phyloP scores from a whole-genome alignment of 2,888 invertebrate genomes.

The Boloria selene region DNA sequence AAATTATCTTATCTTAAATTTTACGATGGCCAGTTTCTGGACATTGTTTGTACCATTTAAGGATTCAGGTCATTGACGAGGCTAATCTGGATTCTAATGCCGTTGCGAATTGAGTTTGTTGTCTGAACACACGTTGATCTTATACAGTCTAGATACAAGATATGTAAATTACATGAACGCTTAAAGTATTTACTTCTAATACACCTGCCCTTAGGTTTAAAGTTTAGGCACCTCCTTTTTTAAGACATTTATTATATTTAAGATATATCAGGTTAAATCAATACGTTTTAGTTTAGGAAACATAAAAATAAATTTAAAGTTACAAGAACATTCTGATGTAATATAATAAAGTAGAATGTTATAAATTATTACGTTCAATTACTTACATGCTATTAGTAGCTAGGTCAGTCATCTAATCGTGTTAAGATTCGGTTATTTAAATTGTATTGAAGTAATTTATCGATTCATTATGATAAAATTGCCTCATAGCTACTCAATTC shows the following conservation, averaged over 20 bases:
- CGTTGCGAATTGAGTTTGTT: slow-evolving; percentile 49
- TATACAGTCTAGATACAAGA: slow-evolving; percentile 50
- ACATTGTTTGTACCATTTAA: slow-evolving; percentile 47
- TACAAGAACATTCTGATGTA: neutral
- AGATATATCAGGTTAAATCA: neutral
- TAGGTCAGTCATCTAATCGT: slow-evolving; percentile 31
- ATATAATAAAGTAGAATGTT: neutral
- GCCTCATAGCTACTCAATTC: slow-evolving; percentile 38
- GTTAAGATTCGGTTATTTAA: slow-evolving; percentile 46
- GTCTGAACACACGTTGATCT: slow-evolving; percentile 43
- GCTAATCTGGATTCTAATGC: slow-evolving; percentile 74
- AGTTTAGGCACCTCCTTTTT: neutral
- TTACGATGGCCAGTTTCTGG: slow-evolving; percentile 29
- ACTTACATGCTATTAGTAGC: slow-evolving; percentile 6
- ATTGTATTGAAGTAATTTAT: slow-evolving; percentile 45
- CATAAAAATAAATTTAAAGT: neutral
- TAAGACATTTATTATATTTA: slow-evolving; percentile 1
- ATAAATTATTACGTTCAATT: slow-evolving; percentile 2
- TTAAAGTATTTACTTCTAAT: slow-evolving; percentile 33
- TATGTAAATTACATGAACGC: slow-evolving; percentile 24
- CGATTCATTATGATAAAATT: slow-evolving; percentile 47
- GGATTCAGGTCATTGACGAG: slow-evolving; percentile 59
- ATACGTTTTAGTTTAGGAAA: neutral
- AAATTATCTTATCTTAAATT: slow-evolving; percentile 25
- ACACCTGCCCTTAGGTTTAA: slow-evolving; percentile 11